Base-by-base conservation (phyloP, 30 jellyfish, hydroid and myxozoan genomes). In the Phacellophora camtschatica region DNA sequence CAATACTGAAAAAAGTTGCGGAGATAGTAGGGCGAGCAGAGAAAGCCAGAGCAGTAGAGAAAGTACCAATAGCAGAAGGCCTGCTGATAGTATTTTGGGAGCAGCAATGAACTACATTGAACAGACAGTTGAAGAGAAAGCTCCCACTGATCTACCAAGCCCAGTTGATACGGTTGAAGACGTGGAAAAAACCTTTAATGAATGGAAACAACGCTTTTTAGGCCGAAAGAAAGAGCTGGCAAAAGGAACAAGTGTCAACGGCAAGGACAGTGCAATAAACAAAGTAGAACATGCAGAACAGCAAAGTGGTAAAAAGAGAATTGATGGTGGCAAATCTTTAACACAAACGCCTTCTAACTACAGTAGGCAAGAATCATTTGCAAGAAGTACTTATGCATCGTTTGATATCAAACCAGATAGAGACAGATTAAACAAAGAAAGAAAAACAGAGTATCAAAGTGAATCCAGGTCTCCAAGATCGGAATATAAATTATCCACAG, bases 41-140 rank as follows among this genome's bases (percentile, higher is more conserved):
- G 61, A 46, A 11, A 1, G 28, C n/a, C 2, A 10, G 61, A 28
- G 20, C 4, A 46, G 61, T 16, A 46, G 20, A 28, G 61, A 46
- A 10, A 46, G 61, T 46, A 11, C 28, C 39, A 39, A 18, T 55
- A 35, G 49, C 33, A 39, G 88, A 39, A 76, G 79, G 22, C 59
- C 88, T 6, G n/a, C n/a, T n/a, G 91, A 66, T 24, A 54, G 66
- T 24, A 80, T 80, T 36, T 39, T 80, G 5, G 91, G 91, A 10
- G 84, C 78, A 23, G 41, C 91, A 1, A 11, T 67, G 77, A 67
- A 65, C 30, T 64, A 67, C 36, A 59, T 80, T 30, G 91, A 80
- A 32, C 45, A 53, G 6, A 23, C 80, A 15, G 34, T 36, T 39
- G 91, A 80, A 9, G 33, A 32, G 19, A 54, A 11, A 5, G 32